Evolutionary conservation across 2,888 invertebrate genomes (phyloP), one percentile per base, ranked within the genome.

Genomic region (Hartigia nigra): DNA sequence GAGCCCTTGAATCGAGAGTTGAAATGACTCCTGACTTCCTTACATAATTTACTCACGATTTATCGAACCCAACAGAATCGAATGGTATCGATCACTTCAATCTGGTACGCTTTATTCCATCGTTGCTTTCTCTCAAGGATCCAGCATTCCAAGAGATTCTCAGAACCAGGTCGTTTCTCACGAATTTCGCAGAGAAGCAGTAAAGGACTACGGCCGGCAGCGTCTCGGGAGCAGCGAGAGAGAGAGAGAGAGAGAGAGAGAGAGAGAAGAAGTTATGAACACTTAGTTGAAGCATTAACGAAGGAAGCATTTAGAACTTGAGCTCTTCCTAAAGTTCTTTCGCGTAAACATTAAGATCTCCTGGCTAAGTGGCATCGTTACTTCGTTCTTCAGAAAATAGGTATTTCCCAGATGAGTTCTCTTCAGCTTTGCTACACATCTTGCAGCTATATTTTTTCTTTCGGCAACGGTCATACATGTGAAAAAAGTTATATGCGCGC

Each of bases 321-420:
- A 80, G 81, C 83, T 83, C 79, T 79, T 75, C 80, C 80, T 82
- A 81, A 89, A 88, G 82, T 88, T 88, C 85, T 83, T 81, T 83
- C 84, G 84, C 86, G 85, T 88, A 88, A 88, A 89, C 87, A 87
- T 88, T 88, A 88, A 86, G 86, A 81, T 82, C 83, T 80, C 81
- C 83, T 81, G 81, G 81, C 83, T 87, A 87, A 88, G 88, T 88
- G 87, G 84, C 84, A 82, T 81, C 84, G 86, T 86, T 86, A 85
- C 84, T 86, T 84, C 79, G 79, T 82, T 77, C 81, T 78, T 81
- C 79, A 80, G 80, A 84, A 83, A 85, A 83, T 84, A 82, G 80
- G 75, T 82, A 76, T 77, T 76, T 78, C 78, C 80, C 31, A 74
- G 70, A 75, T 78, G 75, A 79, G 80, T 80, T 81, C 80, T 81